These are phyloP conservation scores for Nomada ruficornis DNA, from an alignment of 2,888 invertebrate species.

Conservation along the genomic window DNA sequence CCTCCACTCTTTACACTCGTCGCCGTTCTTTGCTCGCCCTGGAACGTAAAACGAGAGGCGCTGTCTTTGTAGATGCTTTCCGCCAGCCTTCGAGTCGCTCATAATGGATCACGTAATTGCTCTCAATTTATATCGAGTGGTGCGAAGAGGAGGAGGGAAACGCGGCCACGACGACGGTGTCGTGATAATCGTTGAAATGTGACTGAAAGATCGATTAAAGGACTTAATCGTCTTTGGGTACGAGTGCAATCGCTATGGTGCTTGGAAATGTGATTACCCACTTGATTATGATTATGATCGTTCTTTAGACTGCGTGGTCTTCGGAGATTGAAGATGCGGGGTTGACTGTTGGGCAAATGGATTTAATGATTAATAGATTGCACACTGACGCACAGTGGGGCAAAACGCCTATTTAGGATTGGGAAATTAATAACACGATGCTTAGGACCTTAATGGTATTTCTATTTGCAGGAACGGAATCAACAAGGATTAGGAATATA, in stretches of 20 bases:
- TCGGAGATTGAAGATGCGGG: no score
- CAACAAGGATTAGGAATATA: no score
- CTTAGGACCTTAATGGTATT: no score
- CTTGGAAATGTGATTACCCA: neutral
- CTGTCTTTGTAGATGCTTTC: neutral
- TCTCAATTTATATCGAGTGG: slow-evolving; percentile 64
- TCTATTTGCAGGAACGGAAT: no score
- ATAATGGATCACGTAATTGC: slow-evolving; percentile 65
- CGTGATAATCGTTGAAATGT: slow-evolving; percentile 46
- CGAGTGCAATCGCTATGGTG: neutral
- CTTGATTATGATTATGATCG: neutral
- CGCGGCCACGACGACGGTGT: neutral
- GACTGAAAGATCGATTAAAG: slow-evolving; percentile 60
- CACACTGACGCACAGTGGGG: no score
- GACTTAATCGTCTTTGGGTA: no score
- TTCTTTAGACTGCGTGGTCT: neutral
- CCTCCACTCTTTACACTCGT: slow-evolving; percentile 25
- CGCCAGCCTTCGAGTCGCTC: neutral
- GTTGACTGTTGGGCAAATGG: no score
- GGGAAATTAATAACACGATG: no score
- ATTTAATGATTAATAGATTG: no score
- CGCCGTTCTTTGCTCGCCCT: slow-evolving; percentile 18
- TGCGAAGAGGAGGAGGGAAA: slow-evolving; percentile 26
- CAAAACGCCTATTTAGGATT: no score
- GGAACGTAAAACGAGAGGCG: slow-evolving; percentile 20